A percentile compares a stretch with the other conserved stretches of the same genome.
Conservation (phyloP, 2,797 vertebrate genomes). For the Phaenicophaeus curvirostris region DNA sequence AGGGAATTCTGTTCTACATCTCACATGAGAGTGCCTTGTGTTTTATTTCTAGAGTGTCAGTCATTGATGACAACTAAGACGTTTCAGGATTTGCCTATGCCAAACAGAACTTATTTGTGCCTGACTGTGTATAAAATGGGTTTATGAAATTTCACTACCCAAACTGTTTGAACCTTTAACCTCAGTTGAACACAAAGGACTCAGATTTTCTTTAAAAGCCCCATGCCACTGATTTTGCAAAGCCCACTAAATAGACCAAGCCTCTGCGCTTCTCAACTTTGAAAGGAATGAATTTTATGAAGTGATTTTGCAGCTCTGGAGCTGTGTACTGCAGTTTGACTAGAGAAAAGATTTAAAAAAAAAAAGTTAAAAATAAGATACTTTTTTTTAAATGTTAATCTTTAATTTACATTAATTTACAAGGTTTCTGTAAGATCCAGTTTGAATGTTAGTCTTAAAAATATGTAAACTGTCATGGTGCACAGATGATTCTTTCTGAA, state of each 20-base stretch:
- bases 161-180: not conserved
- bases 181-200: not conserved
- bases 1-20: not conserved
- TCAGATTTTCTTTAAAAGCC: not conserved
- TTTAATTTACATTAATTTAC: conserved; percentile 16
- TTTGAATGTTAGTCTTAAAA: conserved; percentile 11
- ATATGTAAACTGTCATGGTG: not conserved
- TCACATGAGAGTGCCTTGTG: not conserved
- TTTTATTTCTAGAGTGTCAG: not conserved
- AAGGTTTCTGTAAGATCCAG: not conserved
- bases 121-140: not conserved
- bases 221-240: not conserved
- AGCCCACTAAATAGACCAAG: not conserved
- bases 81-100: not conserved
- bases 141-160: not conserved
- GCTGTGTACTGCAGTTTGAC: not conserved
- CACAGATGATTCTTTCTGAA: not conserved
- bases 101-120: not conserved
- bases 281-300: not conserved
- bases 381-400: not conserved
- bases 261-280: not conserved
- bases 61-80: not conserved
- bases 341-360: not conserved
- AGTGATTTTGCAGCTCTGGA: not conserved
- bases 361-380: not conserved